Percentiles rank a stretch among this genome's conserved stretches.
Evolutionary conservation across 2,888 invertebrate genomes (phyloP).

Genomic region (Anorthoa munda): DNA sequence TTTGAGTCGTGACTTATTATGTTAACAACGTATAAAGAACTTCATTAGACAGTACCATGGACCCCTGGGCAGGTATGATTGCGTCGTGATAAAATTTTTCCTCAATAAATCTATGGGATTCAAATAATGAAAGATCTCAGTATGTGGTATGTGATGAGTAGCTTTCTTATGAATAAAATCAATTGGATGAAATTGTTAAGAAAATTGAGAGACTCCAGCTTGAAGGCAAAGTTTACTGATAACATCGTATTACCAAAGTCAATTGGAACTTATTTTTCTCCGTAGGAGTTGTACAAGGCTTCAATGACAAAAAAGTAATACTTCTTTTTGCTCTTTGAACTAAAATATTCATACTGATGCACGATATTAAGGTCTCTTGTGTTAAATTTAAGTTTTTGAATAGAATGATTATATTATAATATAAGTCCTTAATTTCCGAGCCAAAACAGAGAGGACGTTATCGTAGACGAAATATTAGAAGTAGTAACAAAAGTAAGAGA

Average conservation of each 20-base stretch:
- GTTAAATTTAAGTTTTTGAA: too few relatives aligned
- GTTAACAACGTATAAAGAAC: slow-evolving; percentile 75
- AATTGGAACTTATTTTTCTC: neutral
- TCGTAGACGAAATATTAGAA: too few relatives aligned
- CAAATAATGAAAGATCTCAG: slow-evolving; percentile 28
- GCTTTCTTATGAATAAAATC: neutral
- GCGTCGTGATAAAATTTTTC: neutral
- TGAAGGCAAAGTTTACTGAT: neutral
- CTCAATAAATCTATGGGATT: slow-evolving; percentile 19
- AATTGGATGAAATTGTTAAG: neutral
- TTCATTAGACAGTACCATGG: slow-evolving; percentile 75
- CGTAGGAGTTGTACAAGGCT: too few relatives aligned
- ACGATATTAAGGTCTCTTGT: too few relatives aligned
- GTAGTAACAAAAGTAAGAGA: too few relatives aligned
- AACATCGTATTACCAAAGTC: neutral
- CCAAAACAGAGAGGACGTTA: too few relatives aligned
- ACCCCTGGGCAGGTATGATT: slow-evolving; percentile 51
- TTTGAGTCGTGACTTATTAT: slow-evolving; percentile 80
- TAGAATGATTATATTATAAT: too few relatives aligned
- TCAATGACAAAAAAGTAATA: too few relatives aligned
- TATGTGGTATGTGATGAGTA: slow-evolving; percentile 29
- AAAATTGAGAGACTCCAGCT: too few relatives aligned
- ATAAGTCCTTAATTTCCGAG: too few relatives aligned
- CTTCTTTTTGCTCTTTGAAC: too few relatives aligned
- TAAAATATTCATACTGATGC: too few relatives aligned